Evolutionary conservation across 1,140 invertebrate species (phyloP), one percentile per base, ranked within the genome.

Genomic region (Drosophila micromelanica): DNA sequence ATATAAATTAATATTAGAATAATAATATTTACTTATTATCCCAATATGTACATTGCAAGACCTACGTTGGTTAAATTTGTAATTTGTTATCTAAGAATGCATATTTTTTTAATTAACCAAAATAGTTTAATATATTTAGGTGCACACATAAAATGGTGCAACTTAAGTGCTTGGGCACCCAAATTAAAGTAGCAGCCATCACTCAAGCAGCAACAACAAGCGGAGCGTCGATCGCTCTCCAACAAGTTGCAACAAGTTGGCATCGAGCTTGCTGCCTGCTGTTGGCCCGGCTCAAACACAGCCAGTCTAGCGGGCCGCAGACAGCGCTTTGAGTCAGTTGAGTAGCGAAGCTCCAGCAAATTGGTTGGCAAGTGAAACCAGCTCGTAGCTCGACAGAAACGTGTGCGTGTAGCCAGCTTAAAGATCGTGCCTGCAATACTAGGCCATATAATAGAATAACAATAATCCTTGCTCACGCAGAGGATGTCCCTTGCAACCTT

Each of bases 221-320:
- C 6, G 32, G 9, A 9, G 2, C 32, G 37, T 32, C 17, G 68
- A 71, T 71, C 27, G 15, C 32, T 17, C 35, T 40, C 40, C 17
- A 45, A 38, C 38, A 2, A 57, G 40, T 51, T 73, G 72, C 46
- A 84, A 84, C 80, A 85, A 73, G 80, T 85, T 84, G 71, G 84
- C 23, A 67, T 60, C 64, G 64, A 67, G 62, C 55, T 52, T 46
- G 52, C 30, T 42, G 59, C 32, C 27, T 27, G 23, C 9, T 12
- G 40, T 35, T 45, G 46, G 57, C 65, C 55, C 32, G 55, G 59
- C 69, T 42, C 45, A 63, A 51, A 32, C 59, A 12, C 30, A 23
- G 65, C 32, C 49, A 35, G 48, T 51, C 46, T 30, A 48, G 23
- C 54, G 12, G 52, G 40, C 37, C 37, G 42, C 30, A n/a, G 56